Percentiles rank a stretch among this genome's conserved stretches.
Conservation (phyloP, 2,113 vertebrate species). For the Urocolius indicus region DNA sequence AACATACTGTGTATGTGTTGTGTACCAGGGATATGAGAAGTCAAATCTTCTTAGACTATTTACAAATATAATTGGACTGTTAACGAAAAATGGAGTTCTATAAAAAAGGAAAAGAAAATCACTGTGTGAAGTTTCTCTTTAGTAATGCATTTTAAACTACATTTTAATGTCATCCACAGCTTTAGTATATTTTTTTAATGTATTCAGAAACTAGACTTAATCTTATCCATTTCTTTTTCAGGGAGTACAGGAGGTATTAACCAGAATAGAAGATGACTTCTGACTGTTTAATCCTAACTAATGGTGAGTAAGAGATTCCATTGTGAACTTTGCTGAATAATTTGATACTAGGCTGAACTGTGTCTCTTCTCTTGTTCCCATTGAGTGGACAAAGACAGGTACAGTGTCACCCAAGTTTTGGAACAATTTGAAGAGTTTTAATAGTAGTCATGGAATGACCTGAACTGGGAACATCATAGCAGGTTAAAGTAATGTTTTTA, state of each 20-base stretch:
- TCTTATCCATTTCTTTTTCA: slow-evolving; percentile 33
- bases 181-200: not conserved
- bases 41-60: not conserved
- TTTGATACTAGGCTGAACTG: not conserved
- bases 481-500: not conserved
- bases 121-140: not conserved
- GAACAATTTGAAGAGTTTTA: not conserved
- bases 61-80: not conserved
- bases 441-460: not conserved
- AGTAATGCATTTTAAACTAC: not conserved
- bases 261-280: not conserved
- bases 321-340: not conserved
- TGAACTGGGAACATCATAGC: not conserved
- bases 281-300: slow-evolving; percentile 49
- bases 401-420: not conserved
- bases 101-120: not conserved
- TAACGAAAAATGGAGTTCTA: not conserved
- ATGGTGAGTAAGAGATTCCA: slow-evolving; percentile 2
- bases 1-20: not conserved
- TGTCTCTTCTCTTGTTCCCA: not conserved
- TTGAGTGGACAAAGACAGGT: not conserved
- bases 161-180: not conserved
- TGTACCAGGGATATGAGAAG: not conserved
- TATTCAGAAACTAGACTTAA: not conserved
- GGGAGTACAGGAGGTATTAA: not conserved